A percentile compares a stretch with the other conserved stretches of the same genome.
Conservation (phyloP, 2,888 invertebrate genomes). For the Aphidius colemani region DNA sequence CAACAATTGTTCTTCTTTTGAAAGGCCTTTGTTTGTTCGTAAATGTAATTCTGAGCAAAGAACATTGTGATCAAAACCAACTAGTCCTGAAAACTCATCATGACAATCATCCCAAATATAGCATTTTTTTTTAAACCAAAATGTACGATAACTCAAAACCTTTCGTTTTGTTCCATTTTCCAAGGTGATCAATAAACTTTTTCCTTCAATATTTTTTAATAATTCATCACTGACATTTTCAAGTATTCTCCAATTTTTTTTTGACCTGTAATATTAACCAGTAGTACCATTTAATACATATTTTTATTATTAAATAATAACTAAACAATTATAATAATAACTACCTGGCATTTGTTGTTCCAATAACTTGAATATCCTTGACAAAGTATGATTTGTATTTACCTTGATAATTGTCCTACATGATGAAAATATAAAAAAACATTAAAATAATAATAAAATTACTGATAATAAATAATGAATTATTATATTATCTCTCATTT, state of each 20-base stretch:
- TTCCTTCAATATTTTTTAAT: constrained; percentile 40
- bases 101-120: constrained; percentile 64
- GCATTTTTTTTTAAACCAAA: constrained; percentile 64
- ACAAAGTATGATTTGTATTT: constrained; percentile 63
- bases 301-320: not conserved
- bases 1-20: constrained; percentile 67
- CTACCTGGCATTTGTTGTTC: constrained; percentile 51
- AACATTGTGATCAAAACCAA: constrained; percentile 60
- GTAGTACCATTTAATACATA: not conserved
- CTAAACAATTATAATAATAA: constrained; percentile 27
- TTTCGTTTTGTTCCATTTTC: constrained; percentile 53
- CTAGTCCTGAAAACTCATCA: constrained; percentile 59
- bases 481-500: not conserved
- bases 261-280: constrained; percentile 32
- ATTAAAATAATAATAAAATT: too few species aligned
- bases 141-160: constrained; percentile 55
- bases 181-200: constrained; percentile 46
- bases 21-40: constrained; percentile 62
- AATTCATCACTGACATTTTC: constrained; percentile 39
- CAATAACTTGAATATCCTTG: constrained; percentile 57
- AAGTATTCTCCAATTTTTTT: constrained; percentile 24
- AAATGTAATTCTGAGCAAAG: constrained; percentile 58
- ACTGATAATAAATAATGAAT: not conserved
- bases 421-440: constrained; percentile 9
- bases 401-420: constrained; percentile 62